These are phyloP conservation scores for Cerastis leucographa DNA, from an alignment of 2,888 invertebrate species.

Conservation along the genomic window DNA sequence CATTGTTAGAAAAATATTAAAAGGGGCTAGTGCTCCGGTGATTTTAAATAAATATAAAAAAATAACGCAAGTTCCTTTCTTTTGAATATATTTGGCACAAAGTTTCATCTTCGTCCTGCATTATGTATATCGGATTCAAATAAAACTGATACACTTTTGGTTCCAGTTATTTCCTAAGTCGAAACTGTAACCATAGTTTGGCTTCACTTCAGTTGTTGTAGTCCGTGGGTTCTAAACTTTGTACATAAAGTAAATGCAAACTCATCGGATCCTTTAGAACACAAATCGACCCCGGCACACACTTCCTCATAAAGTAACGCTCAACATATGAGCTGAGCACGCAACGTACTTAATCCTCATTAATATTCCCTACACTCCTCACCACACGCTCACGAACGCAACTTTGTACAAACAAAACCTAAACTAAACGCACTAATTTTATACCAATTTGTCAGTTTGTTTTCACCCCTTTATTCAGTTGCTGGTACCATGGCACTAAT, in stretches of 20 bases:
- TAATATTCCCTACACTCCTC: conserved; percentile 45
- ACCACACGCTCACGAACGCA: conserved; percentile 22
- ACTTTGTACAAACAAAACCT: conserved; percentile 37
- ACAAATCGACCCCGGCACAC: conserved; percentile 8
- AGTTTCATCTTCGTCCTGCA: background rate
- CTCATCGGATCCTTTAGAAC: conserved; percentile 9
- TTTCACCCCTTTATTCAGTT: conserved; percentile 1
- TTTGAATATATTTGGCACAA: background rate
- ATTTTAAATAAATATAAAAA: too few species aligned
- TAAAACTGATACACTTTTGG: background rate
- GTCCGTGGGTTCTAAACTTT: background rate
- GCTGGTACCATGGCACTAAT: background rate
- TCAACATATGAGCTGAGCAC: conserved; percentile 25
- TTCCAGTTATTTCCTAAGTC: conserved; percentile 6
- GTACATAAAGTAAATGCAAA: conserved; percentile 9
- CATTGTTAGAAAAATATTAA: background rate
- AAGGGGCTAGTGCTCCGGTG: background rate
- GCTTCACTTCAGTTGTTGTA: background rate
- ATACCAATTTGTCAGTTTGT: conserved; percentile 35
- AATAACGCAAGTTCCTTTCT: too few species aligned
- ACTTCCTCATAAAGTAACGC: conserved; percentile 27
- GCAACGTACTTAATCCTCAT: conserved; percentile 43
- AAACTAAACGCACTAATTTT: conserved; percentile 22
- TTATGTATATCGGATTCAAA: background rate
- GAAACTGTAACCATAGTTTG: background rate